phyloP scores from a whole-genome alignment of 2,797 vertebrate genomes.

The Sebastes glaucus region DNA sequence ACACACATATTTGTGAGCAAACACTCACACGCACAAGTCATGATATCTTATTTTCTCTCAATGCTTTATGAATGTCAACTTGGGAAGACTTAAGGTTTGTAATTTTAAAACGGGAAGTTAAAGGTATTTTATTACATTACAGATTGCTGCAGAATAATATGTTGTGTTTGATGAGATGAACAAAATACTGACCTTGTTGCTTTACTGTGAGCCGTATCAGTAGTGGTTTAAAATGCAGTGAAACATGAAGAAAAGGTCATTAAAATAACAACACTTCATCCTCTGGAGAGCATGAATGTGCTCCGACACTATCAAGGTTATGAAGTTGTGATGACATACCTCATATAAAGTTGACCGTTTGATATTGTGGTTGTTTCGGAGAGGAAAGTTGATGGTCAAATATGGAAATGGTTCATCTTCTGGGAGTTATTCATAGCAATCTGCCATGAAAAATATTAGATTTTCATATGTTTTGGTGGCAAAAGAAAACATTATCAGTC shows the following conservation, averaged over 20 bases:
- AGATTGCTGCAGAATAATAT: background rate
- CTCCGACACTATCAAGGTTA: background rate
- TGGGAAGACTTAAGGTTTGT: background rate
- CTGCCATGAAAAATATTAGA: accelerated
- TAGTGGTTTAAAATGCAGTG: background rate
- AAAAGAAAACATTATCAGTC: too few relatives aligned
- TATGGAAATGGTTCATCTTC: background rate
- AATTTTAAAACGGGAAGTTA: background rate
- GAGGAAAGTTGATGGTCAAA: background rate
- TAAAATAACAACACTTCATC: background rate
- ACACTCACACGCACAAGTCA: background rate
- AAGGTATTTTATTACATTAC: background rate
- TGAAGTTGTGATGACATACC: too few relatives aligned
- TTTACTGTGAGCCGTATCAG: background rate
- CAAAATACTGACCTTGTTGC: background rate
- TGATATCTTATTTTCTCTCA: background rate
- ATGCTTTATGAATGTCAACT: background rate
- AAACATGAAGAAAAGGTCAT: background rate
- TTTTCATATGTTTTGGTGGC: too few relatives aligned
- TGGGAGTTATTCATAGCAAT: background rate
- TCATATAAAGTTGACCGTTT: background rate
- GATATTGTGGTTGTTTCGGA: background rate
- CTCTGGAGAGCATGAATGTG: too few relatives aligned
- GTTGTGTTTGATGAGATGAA: background rate
- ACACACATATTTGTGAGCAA: background rate